A percentile compares a stretch with the other conserved stretches of the same genome.
Evolutionary conservation across 2,888 invertebrate species (phyloP).

Genomic region (Catocala fraxini): DNA sequence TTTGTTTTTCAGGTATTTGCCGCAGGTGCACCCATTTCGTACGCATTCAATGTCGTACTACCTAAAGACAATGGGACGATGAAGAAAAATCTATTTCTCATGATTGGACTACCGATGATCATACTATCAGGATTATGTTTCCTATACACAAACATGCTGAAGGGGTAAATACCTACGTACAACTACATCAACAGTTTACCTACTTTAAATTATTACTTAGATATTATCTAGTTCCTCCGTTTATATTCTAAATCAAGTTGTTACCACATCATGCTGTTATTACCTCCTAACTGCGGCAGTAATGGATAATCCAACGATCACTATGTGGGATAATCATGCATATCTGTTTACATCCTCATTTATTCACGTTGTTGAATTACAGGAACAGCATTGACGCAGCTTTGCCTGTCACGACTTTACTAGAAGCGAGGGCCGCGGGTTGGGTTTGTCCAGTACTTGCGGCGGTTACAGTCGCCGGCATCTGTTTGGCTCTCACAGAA

Average conservation of each 20-base stretch:
- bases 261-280: constrained; percentile 6
- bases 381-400: constrained; percentile 88
- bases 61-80: constrained; percentile 70
- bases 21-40: constrained; percentile 81
- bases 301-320: constrained; percentile 13
- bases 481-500: constrained; percentile 89
- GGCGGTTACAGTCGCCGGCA: constrained; percentile 87
- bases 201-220: constrained; percentile 14
- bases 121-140: constrained; percentile 77
- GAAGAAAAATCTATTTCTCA: constrained; percentile 72
- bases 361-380: constrained; percentile 35
- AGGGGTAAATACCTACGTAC: constrained; percentile 67
- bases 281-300: constrained; percentile 20
- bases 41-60: constrained; percentile 74
- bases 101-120: constrained; percentile 73
- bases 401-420: constrained; percentile 87
- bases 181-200: constrained; percentile 6
- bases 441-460: constrained; percentile 89
- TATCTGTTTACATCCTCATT: constrained; percentile 27
- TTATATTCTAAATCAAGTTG: constrained; percentile 11
- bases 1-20: constrained; percentile 73
- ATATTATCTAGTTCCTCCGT: constrained; percentile 15
- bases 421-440: constrained; percentile 87
- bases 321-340: constrained; percentile 15
- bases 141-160: constrained; percentile 80